Conservation (phyloP, 1,140 invertebrate genomes). For the Temnothorax curvispinosus region DNA sequence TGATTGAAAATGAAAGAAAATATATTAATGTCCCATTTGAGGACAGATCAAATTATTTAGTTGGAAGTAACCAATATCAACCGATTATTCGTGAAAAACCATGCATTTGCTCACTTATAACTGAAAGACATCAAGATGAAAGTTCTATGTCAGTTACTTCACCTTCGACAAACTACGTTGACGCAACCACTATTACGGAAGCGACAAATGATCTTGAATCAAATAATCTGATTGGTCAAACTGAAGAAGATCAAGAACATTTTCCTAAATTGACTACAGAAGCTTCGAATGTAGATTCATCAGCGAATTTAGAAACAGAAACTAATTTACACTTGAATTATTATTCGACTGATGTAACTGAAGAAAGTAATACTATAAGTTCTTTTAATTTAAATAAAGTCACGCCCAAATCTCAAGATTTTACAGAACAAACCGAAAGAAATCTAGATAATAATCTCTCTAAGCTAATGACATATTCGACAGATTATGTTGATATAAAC, state of each 20-base stretch:
- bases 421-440: not conserved
- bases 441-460: not conserved
- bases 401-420: not conserved
- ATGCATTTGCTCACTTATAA: not conserved
- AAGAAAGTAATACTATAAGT: not conserved
- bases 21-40: not conserved
- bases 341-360: not conserved
- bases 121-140: not conserved
- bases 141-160: not conserved
- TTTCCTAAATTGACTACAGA: not conserved
- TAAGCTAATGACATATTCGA: not conserved
- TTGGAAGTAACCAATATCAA: slow-evolving; percentile 21
- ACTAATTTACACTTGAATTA: not conserved
- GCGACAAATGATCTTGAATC: not conserved
- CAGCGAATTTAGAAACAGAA: not conserved
- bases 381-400: not conserved
- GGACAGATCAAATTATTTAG: not conserved
- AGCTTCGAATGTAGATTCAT: not conserved
- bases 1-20: not conserved
- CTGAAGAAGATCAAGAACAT: slow-evolving; percentile 4
- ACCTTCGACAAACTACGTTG: not conserved
- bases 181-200: not conserved
- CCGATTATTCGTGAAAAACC: not conserved
- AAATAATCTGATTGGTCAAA: not conserved
- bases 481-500: not conserved